Conservation (phyloP, 2,888 invertebrate species). For the Aelia acuminata region DNA sequence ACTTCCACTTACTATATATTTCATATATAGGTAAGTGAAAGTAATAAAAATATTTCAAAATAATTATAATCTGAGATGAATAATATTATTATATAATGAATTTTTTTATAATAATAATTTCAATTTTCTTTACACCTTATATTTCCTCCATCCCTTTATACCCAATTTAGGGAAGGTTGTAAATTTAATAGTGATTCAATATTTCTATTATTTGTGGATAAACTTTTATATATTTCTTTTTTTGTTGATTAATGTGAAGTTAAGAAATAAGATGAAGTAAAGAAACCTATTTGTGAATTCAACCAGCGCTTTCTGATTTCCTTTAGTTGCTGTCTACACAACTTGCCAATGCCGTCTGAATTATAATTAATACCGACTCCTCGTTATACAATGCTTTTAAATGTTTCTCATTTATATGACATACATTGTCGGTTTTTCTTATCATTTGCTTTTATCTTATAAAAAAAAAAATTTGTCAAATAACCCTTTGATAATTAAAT, state of each 20-base stretch:
- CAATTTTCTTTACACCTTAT: too few relatives aligned
- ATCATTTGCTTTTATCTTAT: not conserved
- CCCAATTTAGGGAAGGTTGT: too few relatives aligned
- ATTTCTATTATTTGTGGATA: not conserved
- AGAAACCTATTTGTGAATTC: slow-evolving; percentile 32
- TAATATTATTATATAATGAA: too few relatives aligned
- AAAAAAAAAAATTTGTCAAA: not conserved
- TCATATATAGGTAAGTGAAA: too few relatives aligned
- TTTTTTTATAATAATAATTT: too few relatives aligned
- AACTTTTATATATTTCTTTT: not conserved
- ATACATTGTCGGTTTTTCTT: not conserved
- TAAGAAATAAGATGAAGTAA: not conserved
- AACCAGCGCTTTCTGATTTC: not conserved
- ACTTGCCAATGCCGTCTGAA: not conserved
- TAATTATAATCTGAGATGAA: too few relatives aligned
- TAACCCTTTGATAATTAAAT: not conserved
- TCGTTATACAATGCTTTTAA: not conserved
- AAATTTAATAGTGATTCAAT: not conserved
- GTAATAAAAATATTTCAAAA: too few relatives aligned
- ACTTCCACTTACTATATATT: too few relatives aligned
- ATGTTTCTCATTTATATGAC: not conserved
- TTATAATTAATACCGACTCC: not conserved
- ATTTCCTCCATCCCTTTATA: too few relatives aligned
- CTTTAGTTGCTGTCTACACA: slow-evolving; percentile 19
- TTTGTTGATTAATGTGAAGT: too few relatives aligned